Evolutionary conservation across 2,113 vertebrate species (phyloP).

Genomic region (Onychorhynchus coronatus): DNA sequence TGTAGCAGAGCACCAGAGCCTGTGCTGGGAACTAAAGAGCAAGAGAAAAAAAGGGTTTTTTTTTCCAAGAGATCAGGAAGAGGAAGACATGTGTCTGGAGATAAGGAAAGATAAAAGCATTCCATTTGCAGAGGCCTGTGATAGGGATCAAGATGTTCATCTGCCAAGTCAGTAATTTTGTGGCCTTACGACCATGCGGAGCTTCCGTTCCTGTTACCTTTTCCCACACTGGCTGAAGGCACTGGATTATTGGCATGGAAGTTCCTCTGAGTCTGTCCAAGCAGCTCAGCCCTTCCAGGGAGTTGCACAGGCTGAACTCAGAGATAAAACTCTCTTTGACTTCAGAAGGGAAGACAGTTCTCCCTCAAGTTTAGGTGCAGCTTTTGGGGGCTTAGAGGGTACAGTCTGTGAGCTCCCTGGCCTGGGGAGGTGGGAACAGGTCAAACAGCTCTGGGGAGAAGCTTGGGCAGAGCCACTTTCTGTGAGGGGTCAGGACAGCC

Average conservation of each 20-base stretch:
- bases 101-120: constrained; percentile 65
- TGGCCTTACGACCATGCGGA: background rate
- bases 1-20: background rate
- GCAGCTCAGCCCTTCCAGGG: background rate
- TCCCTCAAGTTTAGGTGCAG: background rate
- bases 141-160: constrained; percentile 38
- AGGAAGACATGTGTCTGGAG: constrained; percentile 58
- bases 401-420: background rate
- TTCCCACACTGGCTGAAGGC: constrained; percentile 30
- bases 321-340: background rate
- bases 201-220: constrained; percentile 29
- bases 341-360: background rate
- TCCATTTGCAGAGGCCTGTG: background rate
- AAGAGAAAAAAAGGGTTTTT: background rate
- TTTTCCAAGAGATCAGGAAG: constrained; percentile 39
- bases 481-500: background rate
- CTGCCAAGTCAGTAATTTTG: constrained; percentile 41
- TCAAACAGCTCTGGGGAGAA: background rate
- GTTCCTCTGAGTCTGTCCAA: background rate
- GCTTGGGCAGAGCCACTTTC: background rate
- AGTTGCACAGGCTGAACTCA: background rate
- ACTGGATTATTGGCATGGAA: background rate
- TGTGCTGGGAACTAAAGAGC: background rate
- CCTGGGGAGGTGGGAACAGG: background rate
- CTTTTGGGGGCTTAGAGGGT: background rate